phyloP scores from a whole-genome alignment of 2,113 vertebrate genomes.

The Syrmaticus mikado region DNA sequence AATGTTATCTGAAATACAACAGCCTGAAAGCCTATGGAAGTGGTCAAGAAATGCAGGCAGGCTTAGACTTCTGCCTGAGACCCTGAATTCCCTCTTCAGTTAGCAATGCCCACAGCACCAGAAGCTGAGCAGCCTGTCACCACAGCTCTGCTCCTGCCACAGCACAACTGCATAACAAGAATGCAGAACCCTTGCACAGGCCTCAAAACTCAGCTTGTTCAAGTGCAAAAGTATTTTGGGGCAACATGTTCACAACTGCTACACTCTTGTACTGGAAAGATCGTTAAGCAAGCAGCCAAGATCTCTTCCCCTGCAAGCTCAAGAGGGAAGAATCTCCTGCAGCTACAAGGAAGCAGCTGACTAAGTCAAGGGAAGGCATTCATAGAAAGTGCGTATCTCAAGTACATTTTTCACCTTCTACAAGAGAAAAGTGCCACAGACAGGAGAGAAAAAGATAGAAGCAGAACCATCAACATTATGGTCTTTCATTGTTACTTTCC shows the following conservation, averaged over 20 bases:
- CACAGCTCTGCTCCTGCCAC: not conserved
- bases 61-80: not conserved
- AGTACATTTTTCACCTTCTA: not conserved
- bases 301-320: not conserved
- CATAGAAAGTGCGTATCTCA: rapidly evolving
- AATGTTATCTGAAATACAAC: not conserved
- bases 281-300: not conserved
- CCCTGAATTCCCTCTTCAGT: not conserved
- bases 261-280: not conserved
- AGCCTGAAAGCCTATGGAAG: not conserved
- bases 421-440: not conserved
- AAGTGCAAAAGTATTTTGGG: not conserved
- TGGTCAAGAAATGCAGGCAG: not conserved
- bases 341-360: not conserved
- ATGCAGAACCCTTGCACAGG: not conserved
- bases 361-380: not conserved
- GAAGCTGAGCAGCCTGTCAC: not conserved
- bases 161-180: not conserved
- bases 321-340: not conserved
- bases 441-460: not conserved
- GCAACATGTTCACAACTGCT: not conserved
- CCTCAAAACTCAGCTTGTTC: not conserved
- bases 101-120: not conserved
- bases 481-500: not conserved
- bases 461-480: not conserved